Evolutionary conservation across 2,888 invertebrate species (phyloP), one percentile per base, ranked within the genome.

Genomic region (Alcis repandata): DNA sequence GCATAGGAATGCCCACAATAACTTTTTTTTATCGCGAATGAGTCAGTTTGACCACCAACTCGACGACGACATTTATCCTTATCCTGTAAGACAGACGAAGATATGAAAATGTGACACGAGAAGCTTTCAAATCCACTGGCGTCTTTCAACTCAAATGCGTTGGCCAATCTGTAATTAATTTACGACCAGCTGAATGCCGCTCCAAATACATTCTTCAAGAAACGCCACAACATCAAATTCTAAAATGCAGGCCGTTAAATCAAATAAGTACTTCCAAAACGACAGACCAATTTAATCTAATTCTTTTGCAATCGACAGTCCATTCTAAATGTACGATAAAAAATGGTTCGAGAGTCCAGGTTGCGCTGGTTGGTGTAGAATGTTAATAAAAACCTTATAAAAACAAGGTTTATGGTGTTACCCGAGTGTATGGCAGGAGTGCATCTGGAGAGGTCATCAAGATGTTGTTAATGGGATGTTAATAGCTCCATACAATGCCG

Each of bases 201-300:
- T 58, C 41, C n/a, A 56, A n/a, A 40, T 58, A 63, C 40, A 51
- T 58, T 56, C 74, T 75, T 76, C 75, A 72, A 54, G 69, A 69
- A 58, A 65, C 65, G 68, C 36, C 58, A 72, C 49, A 48, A 32
- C 32, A 51, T 38, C 20, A 51, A 51, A 51, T 38, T 51, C 19
- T 51, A 49, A 49, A 49, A 51, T 15, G 36, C 19, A 51, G n/a
- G 36, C 51, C 38, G 36, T 49, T 51, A 51, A 51, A 51, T 51
- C 36, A 40, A 41, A 56, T 57, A 15, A 54, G 56, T 60, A 36
- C 54, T 64, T 32, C 36, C 27, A 7, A 43, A 46, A 33, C 45
- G 27, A 56, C 33, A 19, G 56, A 49, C 66, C 66, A 62, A 52
- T 66, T 48, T 61, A 61, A 32, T 2, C 1, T 2, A 0, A 19